These are phyloP conservation scores for Gambusia yucatana DNA, from an alignment of 2,797 vertebrate species.

Conservation along the genomic window DNA sequence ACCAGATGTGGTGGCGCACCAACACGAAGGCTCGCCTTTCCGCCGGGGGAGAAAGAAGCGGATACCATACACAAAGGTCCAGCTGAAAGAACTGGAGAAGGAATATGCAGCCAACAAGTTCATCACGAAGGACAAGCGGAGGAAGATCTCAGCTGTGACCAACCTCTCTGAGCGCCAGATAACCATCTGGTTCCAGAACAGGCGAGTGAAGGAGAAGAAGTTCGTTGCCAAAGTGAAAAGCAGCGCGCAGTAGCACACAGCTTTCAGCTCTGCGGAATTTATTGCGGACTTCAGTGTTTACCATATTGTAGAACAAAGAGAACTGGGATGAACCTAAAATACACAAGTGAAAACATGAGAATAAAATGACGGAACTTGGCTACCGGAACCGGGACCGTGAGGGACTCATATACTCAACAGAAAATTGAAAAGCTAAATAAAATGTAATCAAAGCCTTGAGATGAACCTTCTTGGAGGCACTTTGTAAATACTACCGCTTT, in stretches of 20 bases:
- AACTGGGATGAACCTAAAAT: not conserved
- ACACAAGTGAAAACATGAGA: not conserved
- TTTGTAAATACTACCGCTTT: not conserved
- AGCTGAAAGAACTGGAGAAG: conserved; percentile 86
- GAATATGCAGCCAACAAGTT: conserved; percentile 87
- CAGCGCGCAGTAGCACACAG: conserved; percentile 66
- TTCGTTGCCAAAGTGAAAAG: conserved; percentile 85
- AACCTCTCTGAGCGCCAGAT: conserved; percentile 86
- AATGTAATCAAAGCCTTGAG: not conserved
- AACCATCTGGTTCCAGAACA: conserved; percentile 88
- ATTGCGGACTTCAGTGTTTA: not conserved
- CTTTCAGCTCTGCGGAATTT: conserved; percentile 16
- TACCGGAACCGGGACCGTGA: not conserved
- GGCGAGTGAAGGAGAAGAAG: conserved; percentile 87
- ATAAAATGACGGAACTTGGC: not conserved
- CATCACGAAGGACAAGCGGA: conserved; percentile 88
- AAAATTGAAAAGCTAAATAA: not conserved
- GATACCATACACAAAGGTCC: conserved; percentile 85
- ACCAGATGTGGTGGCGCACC: conserved; percentile 84
- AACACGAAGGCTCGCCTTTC: conserved; percentile 84
- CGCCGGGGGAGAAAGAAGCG: conserved; percentile 86
- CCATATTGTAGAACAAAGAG: not conserved
- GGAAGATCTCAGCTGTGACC: conserved; percentile 85
- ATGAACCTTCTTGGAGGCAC: too few species aligned
- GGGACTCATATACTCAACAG: not conserved